A percentile compares a stretch with the other conserved stretches of the same genome.
These are phyloP conservation scores for Cuculus canorus DNA, from an alignment of 2,797 vertebrate genomes.

Conservation along the genomic window DNA sequence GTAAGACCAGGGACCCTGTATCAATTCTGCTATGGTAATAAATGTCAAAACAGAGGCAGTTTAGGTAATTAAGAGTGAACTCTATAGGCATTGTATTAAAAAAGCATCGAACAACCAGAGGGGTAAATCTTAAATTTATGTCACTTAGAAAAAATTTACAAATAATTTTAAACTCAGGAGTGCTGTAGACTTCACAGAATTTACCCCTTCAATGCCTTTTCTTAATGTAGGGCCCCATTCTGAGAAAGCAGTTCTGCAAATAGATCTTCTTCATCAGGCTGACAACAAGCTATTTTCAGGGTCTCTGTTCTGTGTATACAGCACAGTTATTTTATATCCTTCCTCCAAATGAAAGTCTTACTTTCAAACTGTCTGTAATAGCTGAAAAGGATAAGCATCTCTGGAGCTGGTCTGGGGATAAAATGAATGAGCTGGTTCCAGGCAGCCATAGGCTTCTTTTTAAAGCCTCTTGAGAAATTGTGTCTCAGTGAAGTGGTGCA, in stretches of 20 bases:
- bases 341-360: conserved; percentile 35
- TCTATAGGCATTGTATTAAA: neutral
- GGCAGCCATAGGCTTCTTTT: neutral
- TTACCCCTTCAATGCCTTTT: neutral
- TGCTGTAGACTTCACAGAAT: neutral
- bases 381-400: conserved; percentile 24
- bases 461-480: conserved; percentile 25
- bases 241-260: neutral
- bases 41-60: neutral
- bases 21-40: neutral
- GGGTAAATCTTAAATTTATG: neutral
- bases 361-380: conserved; percentile 19
- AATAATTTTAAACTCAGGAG: neutral
- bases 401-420: conserved; percentile 2
- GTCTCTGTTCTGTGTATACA: neutral
- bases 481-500: conserved; percentile 24
- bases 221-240: neutral
- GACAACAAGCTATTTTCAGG: neutral
- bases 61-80: neutral
- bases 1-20: neutral
- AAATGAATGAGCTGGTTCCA: neutral
- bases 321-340: neutral
- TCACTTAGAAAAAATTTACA: neutral
- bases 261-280: neutral
- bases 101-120: neutral